Percentiles rank a stretch among this genome's conserved stretches.
These are phyloP conservation scores for Premnoplex brunnescens DNA, from an alignment of 2,797 vertebrate genomes.

Conservation along the genomic window DNA sequence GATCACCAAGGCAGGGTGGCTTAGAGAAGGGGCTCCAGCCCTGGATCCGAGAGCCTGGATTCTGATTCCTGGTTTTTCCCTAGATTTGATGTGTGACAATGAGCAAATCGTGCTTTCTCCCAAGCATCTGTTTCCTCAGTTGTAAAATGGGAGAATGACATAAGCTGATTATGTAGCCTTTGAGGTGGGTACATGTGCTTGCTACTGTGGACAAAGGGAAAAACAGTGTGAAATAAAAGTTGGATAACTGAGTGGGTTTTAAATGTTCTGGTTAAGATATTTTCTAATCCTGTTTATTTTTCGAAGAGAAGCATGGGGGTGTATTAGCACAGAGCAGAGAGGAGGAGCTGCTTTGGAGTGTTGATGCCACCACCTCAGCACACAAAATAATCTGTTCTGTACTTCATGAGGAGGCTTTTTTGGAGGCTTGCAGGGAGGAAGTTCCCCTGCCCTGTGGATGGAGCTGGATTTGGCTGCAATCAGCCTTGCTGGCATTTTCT, in stretches of 20 bases:
- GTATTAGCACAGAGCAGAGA: conserved; percentile 15
- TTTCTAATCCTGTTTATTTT: conserved; percentile 50
- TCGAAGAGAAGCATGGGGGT: conserved; percentile 5
- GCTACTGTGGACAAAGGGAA: conserved; percentile 41
- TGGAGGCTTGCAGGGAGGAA: background rate
- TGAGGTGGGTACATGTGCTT: conserved; percentile 28
- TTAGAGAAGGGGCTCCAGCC: background rate
- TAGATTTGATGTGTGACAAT: conserved; percentile 53
- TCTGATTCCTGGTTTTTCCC: conserved; percentile 58
- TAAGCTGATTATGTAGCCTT: conserved; percentile 55
- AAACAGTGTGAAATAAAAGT: conserved; percentile 1
- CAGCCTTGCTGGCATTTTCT: background rate
- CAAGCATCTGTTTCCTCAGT: conserved; percentile 65
- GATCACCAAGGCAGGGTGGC: background rate
- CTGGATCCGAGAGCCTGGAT: conserved; percentile 11
- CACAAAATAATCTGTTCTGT: background rate
- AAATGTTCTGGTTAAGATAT: conserved; percentile 27
- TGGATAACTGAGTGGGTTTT: conserved; percentile 17
- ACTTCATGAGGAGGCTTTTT: background rate
- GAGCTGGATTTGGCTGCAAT: background rate
- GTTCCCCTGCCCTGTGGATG: background rate
- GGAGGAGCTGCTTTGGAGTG: conserved; percentile 26
- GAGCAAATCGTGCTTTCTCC: conserved; percentile 47
- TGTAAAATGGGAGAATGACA: conserved; percentile 60
- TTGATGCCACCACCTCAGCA: conserved; percentile 6